phyloP scores from a whole-genome alignment of 2,797 vertebrate genomes.

The Caiman crocodilus region DNA sequence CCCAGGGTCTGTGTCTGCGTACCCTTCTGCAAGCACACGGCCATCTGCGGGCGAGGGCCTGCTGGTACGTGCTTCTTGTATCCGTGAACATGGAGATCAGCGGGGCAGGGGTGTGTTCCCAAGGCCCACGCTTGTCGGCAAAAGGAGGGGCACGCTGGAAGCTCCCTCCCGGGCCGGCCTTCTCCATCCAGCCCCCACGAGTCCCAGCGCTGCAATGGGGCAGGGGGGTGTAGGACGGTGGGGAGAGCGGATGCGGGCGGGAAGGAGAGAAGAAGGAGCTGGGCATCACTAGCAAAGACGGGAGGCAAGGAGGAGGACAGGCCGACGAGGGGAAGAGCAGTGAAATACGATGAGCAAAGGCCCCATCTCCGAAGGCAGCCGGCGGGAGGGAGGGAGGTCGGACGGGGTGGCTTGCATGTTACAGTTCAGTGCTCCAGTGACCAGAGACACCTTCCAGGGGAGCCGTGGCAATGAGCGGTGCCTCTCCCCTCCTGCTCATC shows the following conservation, averaged over 20 bases:
- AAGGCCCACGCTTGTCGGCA: no score
- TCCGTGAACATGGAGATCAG: no score
- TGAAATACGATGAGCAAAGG: neutral
- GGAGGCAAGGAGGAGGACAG: neutral
- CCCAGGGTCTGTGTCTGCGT: neutral
- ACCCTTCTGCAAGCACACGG: no score
- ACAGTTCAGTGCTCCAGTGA: neutral
- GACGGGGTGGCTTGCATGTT: neutral
- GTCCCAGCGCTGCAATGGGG: neutral
- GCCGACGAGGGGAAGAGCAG: neutral
- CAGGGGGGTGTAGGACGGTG: accelerated
- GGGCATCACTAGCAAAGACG: accelerated
- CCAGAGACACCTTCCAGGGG: neutral
- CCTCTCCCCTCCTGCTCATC: neutral
- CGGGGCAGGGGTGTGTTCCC: no score
- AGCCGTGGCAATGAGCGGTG: neutral
- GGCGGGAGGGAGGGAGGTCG: neutral
- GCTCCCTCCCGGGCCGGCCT: neutral
- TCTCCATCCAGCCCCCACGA: neutral
- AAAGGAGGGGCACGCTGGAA: no score
- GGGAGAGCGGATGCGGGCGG: neutral
- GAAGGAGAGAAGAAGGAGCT: neutral
- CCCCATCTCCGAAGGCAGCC: neutral
- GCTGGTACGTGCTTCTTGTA: no score
- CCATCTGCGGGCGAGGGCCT: no score